Percentiles rank a stretch among this genome's conserved stretches.
Evolutionary conservation across 1,140 invertebrate species (phyloP).

Genomic region (Teleogryllus occipitalis): DNA sequence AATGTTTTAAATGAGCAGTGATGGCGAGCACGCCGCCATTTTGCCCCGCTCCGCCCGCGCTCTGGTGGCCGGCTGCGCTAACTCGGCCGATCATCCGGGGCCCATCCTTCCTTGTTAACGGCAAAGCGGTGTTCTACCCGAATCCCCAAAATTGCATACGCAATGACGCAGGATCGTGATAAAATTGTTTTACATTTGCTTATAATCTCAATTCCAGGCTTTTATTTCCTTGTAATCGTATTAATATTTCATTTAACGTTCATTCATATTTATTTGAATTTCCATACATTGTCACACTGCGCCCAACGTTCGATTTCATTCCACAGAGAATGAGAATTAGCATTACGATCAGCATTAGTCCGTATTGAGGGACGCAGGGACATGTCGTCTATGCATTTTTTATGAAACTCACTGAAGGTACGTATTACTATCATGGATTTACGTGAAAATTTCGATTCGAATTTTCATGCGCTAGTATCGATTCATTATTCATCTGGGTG

Average conservation of each 20-base stretch:
- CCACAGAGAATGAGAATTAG: not conserved
- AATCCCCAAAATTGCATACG: not conserved
- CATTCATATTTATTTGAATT: constrained; percentile 6
- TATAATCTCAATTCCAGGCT: not conserved
- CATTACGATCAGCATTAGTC: constrained; percentile 1
- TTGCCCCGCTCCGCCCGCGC: too few relatives aligned
- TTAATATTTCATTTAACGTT: constrained; percentile 6
- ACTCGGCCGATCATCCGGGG: too few relatives aligned
- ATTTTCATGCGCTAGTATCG: not conserved
- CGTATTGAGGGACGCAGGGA: not conserved
- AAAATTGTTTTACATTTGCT: constrained; percentile 1
- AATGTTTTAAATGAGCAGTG: too few relatives aligned
- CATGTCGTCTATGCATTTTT: not conserved
- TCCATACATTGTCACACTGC: not conserved
- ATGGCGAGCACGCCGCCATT: too few relatives aligned
- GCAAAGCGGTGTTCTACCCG: too few relatives aligned
- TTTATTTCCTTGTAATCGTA: not conserved
- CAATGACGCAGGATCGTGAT: not conserved
- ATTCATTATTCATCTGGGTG: not conserved
- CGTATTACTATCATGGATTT: not conserved
- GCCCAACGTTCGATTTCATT: not conserved
- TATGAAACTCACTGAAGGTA: not conserved
- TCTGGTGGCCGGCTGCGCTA: too few relatives aligned
- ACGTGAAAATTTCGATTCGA: not conserved
- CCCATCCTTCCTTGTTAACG: too few relatives aligned